phyloP scores from a whole-genome alignment of 2,797 vertebrate genomes.

The Saguinus oedipus region DNA sequence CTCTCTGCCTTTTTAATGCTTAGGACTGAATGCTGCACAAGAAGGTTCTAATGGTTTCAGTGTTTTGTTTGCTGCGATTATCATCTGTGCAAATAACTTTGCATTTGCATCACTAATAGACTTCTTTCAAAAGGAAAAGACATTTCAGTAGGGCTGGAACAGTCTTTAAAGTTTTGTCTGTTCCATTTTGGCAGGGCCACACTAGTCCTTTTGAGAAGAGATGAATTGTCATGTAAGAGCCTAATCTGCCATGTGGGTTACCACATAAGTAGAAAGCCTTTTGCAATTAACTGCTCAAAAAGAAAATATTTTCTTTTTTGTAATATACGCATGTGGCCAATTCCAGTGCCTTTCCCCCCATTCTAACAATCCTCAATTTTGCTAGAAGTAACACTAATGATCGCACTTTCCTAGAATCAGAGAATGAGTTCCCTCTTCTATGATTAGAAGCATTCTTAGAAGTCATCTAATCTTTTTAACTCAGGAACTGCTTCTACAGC shows the following conservation, averaged over 20 bases:
- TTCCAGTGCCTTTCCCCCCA: not conserved
- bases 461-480: constrained; percentile 19
- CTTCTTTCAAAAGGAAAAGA: constrained; percentile 65
- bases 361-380: not conserved
- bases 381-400: constrained; percentile 43
- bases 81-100: constrained; percentile 68
- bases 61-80: constrained; percentile 68
- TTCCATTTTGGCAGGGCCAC: constrained; percentile 45
- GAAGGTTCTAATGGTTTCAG: constrained; percentile 69
- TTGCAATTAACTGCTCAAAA: constrained; percentile 48
- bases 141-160: constrained; percentile 47
- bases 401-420: constrained; percentile 55
- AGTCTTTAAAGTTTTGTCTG: constrained; percentile 50
- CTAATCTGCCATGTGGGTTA: constrained; percentile 32
- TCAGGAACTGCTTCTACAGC: not conserved
- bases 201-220: constrained; percentile 38
- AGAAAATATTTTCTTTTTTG: constrained; percentile 51
- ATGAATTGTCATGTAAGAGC: not conserved
- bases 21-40: not conserved
- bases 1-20: constrained; percentile 47
- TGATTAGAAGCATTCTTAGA: constrained; percentile 42
- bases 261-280: constrained; percentile 51
- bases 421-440: constrained; percentile 42
- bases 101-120: constrained; percentile 67
- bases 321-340: not conserved